A percentile compares a stretch with the other conserved stretches of the same genome.
Conservation (phyloP, 2,113 vertebrate genomes). For the Poeciliopsis turrubarensis region DNA sequence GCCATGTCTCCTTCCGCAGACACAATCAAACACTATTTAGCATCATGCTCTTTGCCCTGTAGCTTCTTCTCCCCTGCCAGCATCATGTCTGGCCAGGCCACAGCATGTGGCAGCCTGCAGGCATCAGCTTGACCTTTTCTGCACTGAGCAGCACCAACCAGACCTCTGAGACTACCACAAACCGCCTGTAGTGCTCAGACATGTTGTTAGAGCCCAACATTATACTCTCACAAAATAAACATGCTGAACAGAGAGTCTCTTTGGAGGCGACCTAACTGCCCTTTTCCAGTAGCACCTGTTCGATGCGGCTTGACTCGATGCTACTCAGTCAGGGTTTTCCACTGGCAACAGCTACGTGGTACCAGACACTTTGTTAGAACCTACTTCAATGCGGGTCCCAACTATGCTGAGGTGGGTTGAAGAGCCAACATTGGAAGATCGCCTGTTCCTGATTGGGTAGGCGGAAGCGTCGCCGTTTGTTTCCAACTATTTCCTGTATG, state of each 20-base stretch:
- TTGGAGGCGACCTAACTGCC: neutral
- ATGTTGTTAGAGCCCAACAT: neutral
- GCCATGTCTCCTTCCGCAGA: slow-evolving; percentile 5
- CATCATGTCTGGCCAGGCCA: slow-evolving; percentile 32
- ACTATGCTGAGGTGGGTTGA: too few relatives aligned
- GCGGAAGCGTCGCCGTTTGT: too few relatives aligned
- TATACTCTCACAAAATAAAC: slow-evolving; percentile 14
- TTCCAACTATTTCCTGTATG: too few relatives aligned
- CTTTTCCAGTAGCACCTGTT: too few relatives aligned
- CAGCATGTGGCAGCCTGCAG: slow-evolving; percentile 57
- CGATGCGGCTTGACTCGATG: too few relatives aligned
- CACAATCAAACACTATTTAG: slow-evolving; percentile 33
- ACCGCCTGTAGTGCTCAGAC: slow-evolving; percentile 34
- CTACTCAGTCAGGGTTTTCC: too few relatives aligned
- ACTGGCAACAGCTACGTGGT: too few relatives aligned
- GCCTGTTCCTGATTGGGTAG: too few relatives aligned
- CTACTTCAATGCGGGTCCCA: too few relatives aligned
- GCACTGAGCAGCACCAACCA: slow-evolving; percentile 30
- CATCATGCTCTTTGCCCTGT: slow-evolving; percentile 27
- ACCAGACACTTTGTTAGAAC: too few relatives aligned
- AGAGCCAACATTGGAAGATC: too few relatives aligned
- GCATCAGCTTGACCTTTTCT: slow-evolving; percentile 71
- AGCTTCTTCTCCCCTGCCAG: slow-evolving; percentile 30
- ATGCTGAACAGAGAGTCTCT: slow-evolving; percentile 6
- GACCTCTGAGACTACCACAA: slow-evolving; percentile 29